phyloP scores from a whole-genome alignment of 2,888 invertebrate species.

The Endomychus coccineus region DNA sequence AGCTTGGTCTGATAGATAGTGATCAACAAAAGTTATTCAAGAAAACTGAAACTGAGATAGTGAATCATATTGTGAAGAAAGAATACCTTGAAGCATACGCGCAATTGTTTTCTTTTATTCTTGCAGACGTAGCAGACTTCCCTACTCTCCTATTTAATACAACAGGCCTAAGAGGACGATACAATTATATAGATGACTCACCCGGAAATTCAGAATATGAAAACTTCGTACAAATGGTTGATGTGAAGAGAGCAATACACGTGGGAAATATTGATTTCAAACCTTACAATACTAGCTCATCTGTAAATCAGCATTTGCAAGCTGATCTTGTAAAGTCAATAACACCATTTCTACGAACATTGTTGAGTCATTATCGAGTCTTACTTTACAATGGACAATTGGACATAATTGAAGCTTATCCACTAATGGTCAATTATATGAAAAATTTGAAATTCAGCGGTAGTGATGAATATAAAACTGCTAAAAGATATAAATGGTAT shows the following conservation, averaged over 20 bases:
- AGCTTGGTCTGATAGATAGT: conserved; percentile 57
- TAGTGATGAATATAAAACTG: conserved; percentile 52
- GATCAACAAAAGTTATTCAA: conserved; percentile 36
- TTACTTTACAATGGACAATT: conserved; percentile 66
- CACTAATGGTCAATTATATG: conserved; percentile 67
- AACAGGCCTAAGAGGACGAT: conserved; percentile 61
- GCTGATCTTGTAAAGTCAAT: conserved; percentile 55
- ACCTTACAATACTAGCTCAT: conserved; percentile 24
- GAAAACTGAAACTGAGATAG: conserved; percentile 20
- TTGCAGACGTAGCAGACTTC: conserved; percentile 10
- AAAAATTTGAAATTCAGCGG: conserved; percentile 57
- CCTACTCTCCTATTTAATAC: conserved; percentile 41
- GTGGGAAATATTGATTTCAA: conserved; percentile 54
- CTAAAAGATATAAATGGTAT: conserved; percentile 57
- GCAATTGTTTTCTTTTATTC: not conserved
- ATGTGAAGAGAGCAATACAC: conserved; percentile 50
- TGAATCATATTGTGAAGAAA: conserved; percentile 27
- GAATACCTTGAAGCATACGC: conserved; percentile 28
- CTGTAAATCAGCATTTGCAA: conserved; percentile 48
- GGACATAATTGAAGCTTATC: conserved; percentile 78
- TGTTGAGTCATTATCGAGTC: conserved; percentile 48
- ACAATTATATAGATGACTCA: conserved; percentile 50
- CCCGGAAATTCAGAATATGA: not conserved
- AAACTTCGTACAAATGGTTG: conserved; percentile 33
- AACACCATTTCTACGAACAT: conserved; percentile 42